Conservation (phyloP, 2,888 invertebrate genomes). For the Megastigmus dorsalis region DNA sequence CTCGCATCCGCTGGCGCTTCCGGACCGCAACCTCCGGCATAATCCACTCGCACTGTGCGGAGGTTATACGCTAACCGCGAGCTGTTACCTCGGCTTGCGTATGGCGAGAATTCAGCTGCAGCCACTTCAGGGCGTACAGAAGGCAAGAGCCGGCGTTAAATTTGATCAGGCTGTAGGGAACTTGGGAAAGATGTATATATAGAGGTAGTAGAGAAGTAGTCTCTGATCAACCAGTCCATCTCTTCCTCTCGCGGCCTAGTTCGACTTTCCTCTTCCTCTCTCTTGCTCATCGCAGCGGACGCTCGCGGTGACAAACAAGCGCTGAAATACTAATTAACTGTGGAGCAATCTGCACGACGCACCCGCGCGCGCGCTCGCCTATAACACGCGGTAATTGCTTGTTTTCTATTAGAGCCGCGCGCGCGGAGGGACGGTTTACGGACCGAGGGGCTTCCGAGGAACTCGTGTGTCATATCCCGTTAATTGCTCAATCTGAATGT, state of each 20-base stretch:
- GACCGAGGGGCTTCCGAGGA: too few species aligned
- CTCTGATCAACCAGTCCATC: constrained; percentile 13
- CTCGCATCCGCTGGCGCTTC: too few species aligned
- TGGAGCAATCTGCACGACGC: constrained; percentile 20
- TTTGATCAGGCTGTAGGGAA: neutral
- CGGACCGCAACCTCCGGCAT: too few species aligned
- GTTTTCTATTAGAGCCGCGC: constrained; percentile 14
- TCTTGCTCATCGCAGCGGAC: neutral
- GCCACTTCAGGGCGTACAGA: neutral
- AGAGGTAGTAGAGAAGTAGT: neutral
- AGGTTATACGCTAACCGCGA: too few species aligned
- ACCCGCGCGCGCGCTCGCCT: neutral
- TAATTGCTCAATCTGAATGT: too few species aligned
- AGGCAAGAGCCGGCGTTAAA: neutral
- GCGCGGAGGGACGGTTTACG: too few species aligned
- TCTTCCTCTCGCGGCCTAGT: too few species aligned
- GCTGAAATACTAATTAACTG: constrained; percentile 45
- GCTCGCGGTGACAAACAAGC: constrained; percentile 17
- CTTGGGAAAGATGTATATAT: neutral
- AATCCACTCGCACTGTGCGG: too few species aligned
- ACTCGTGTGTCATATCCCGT: too few species aligned
- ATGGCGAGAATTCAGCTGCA: neutral
- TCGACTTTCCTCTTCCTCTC: neutral
- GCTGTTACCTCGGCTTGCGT: neutral
- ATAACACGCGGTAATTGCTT: constrained; percentile 26